phyloP scores from a whole-genome alignment of 2,113 vertebrate genomes.

The Garra rufa region DNA sequence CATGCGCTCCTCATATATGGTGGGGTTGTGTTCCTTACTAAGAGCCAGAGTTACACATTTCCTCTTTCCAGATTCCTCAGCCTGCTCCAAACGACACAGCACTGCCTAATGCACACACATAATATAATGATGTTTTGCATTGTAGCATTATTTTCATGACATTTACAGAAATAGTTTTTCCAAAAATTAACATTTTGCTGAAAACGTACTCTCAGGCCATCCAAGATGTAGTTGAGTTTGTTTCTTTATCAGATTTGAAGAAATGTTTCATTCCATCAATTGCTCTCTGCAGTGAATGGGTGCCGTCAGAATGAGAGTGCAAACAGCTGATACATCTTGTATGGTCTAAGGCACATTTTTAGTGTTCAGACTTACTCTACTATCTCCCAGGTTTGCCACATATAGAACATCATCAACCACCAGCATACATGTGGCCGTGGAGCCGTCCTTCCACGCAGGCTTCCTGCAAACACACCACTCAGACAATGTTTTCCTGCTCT shows the following conservation, averaged over 20 bases:
- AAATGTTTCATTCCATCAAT: too few species aligned
- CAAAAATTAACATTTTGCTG: too few species aligned
- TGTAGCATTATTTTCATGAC: too few species aligned
- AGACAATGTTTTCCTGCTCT: not conserved
- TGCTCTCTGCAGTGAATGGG: too few species aligned
- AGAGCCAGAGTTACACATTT: constrained; percentile 84
- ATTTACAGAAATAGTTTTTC: too few species aligned
- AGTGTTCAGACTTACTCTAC: constrained; percentile 80
- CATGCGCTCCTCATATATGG: constrained; percentile 95
- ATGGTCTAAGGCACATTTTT: too few species aligned
- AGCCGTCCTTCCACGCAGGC: constrained; percentile 96
- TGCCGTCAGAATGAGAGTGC: too few species aligned
- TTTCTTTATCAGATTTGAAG: too few species aligned
- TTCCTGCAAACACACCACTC: constrained; percentile 80
- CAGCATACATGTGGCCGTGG: constrained; percentile 92
- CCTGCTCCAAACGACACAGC: constrained; percentile 83
- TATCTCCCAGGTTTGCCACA: constrained; percentile 95
- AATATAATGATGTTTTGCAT: not conserved
- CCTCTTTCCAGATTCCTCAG: constrained; percentile 76
- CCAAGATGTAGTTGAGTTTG: too few species aligned
- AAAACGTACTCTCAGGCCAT: too few species aligned
- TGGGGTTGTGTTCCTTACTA: constrained; percentile 95
- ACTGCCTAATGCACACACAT: constrained; percentile 80
- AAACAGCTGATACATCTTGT: too few species aligned
- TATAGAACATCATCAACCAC: constrained; percentile 88